A percentile compares a stretch with the other conserved stretches of the same genome.
Evolutionary conservation across 2,113 vertebrate genomes (phyloP).

Genomic region (Zapus hudsonius): DNA sequence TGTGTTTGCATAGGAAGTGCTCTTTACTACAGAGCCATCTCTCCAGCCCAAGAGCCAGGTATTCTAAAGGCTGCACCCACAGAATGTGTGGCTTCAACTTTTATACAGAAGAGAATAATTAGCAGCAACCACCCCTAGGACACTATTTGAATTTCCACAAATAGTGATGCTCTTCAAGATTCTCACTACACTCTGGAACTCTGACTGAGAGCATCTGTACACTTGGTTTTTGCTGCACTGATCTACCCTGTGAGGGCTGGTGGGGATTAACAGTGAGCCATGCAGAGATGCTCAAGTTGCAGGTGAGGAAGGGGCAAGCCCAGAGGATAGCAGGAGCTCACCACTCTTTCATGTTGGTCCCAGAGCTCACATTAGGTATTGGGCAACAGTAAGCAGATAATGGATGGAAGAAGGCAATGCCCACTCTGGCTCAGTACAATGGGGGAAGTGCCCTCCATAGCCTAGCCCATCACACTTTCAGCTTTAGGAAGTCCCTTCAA

Average conservation of each 20-base stretch:
- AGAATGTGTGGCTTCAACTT: not conserved
- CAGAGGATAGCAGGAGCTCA: not conserved
- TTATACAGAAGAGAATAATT: not conserved
- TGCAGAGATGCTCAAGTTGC: not conserved
- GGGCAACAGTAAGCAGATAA: not conserved
- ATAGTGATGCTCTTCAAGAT: not conserved
- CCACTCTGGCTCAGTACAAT: slow-evolving; percentile 39
- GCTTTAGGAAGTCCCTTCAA: slow-evolving; percentile 17
- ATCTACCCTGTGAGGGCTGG: not conserved
- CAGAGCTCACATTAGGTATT: not conserved
- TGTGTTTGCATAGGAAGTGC: too few relatives aligned
- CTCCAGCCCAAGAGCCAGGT: not conserved
- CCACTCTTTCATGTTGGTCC: not conserved
- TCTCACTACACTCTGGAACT: not conserved
- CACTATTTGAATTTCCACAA: not conserved
- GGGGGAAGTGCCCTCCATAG: not conserved
- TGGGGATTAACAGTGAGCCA: not conserved
- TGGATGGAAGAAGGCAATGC: not conserved
- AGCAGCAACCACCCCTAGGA: not conserved
- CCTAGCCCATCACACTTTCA: not conserved
- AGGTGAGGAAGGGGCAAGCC: not conserved
- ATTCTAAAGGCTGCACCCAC: not conserved
- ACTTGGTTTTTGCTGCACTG: not conserved
- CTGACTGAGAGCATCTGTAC: not conserved
- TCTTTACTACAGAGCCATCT: too few relatives aligned